Percentiles rank a stretch among this genome's conserved stretches.
phyloP scores from a whole-genome alignment of 2,888 invertebrate genomes.

The Anorthoa munda region DNA sequence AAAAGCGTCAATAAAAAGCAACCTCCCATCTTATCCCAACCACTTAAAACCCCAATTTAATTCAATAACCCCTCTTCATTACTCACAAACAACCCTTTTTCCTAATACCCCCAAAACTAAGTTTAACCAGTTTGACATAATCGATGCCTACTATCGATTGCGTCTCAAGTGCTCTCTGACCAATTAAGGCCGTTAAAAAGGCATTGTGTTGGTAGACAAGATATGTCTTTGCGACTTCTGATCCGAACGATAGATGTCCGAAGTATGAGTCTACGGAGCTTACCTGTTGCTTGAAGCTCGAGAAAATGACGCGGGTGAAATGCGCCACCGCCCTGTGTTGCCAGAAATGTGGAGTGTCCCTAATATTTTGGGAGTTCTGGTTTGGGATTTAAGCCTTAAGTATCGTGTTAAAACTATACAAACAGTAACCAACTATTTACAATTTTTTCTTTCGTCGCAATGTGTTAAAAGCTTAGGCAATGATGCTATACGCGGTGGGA shows the following conservation, averaged over 20 bases:
- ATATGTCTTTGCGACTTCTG: conserved; percentile 71
- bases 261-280: conserved; percentile 73
- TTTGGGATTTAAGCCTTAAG: not conserved
- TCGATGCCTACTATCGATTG: conserved; percentile 58
- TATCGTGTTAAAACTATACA: not conserved
- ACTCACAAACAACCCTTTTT: conserved; percentile 27
- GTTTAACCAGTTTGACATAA: conserved; percentile 41
- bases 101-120: conserved; percentile 21
- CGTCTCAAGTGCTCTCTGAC: conserved; percentile 42
- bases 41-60: conserved; percentile 23
- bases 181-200: conserved; percentile 51
- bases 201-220: conserved; percentile 1
- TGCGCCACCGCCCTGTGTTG: conserved; percentile 84
- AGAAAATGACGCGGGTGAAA: conserved; percentile 84
- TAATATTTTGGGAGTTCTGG: not conserved
- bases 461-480: not conserved
- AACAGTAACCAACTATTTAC: not conserved
- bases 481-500: too few relatives aligned
- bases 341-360: conserved; percentile 60
- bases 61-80: conserved; percentile 21
- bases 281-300: conserved; percentile 87
- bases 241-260: conserved; percentile 37
- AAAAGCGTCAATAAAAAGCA: not conserved
- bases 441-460: not conserved
- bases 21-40: not conserved